Evolutionary conservation across 2,797 vertebrate species (phyloP).

Genomic region (Gobio occitaniae): DNA sequence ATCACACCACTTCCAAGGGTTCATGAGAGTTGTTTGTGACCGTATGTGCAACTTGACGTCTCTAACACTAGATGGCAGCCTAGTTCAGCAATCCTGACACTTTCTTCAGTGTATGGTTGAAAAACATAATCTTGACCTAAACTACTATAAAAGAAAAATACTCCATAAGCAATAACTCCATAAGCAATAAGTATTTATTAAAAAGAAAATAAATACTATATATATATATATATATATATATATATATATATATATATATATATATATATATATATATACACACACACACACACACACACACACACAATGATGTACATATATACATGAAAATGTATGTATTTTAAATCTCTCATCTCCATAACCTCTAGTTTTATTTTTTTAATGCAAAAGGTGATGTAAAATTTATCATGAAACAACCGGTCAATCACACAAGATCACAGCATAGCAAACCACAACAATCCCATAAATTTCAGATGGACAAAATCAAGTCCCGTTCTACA

Average conservation of each 20-base stretch:
- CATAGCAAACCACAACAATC: too few relatives aligned
- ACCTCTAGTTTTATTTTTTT: not conserved
- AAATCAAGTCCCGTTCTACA: too few relatives aligned
- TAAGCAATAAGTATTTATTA: too few relatives aligned
- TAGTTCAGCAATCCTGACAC: not conserved
- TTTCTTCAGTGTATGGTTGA: not conserved
- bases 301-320: not conserved
- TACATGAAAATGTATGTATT: not conserved
- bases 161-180: not conserved
- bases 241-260: too few relatives aligned
- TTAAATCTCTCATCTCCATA: not conserved
- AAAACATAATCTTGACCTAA: not conserved
- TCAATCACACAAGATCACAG: too few relatives aligned
- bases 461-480: too few relatives aligned
- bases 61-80: conserved; percentile 22
- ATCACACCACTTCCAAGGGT: not conserved
- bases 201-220: not conserved
- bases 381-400: not conserved
- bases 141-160: not conserved
- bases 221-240: too few relatives aligned
- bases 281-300: not conserved
- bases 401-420: not conserved
- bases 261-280: too few relatives aligned
- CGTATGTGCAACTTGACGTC: not conserved
- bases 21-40: not conserved